Percentiles rank a stretch among this genome's conserved stretches.
phyloP scores from a whole-genome alignment of 1,140 invertebrate species.

The Oedothorax gibbosus region DNA sequence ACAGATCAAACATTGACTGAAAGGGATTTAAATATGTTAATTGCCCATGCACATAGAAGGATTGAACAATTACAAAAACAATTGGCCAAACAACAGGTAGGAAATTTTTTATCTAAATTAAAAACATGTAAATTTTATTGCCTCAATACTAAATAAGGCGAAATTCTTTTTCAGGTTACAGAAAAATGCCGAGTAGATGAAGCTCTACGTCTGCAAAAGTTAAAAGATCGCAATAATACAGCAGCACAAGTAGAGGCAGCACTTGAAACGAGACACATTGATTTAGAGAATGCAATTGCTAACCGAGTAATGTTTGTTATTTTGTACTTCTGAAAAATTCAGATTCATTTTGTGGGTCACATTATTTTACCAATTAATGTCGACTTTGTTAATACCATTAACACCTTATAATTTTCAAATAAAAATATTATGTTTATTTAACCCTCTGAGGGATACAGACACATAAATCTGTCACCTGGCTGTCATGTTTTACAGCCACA shows the following conservation, averaged over 20 bases:
- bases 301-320: constrained; percentile 28
- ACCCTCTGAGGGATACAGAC: too few species aligned
- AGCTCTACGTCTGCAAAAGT: constrained; percentile 38
- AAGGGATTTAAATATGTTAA: constrained; percentile 72
- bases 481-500: too few species aligned
- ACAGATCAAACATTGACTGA: constrained; percentile 69
- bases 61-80: constrained; percentile 72
- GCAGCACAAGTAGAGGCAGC: constrained; percentile 36
- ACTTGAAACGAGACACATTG: constrained; percentile 13
- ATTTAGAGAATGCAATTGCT: constrained; percentile 42
- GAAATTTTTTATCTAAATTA: too few species aligned
- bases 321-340: too few species aligned
- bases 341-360: too few species aligned
- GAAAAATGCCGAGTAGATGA: constrained; percentile 51
- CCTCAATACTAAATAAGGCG: background rate
- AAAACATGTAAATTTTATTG: background rate
- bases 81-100: constrained; percentile 69
- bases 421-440: too few species aligned
- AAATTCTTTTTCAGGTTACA: constrained; percentile 32
- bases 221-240: constrained; percentile 3
- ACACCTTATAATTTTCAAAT: too few species aligned
- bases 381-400: too few species aligned
- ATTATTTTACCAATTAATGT: too few species aligned
- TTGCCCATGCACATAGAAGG: constrained; percentile 71
- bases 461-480: too few species aligned